phyloP scores from a whole-genome alignment of 2,888 invertebrate species.

The Leptarthrus brevirostris region DNA sequence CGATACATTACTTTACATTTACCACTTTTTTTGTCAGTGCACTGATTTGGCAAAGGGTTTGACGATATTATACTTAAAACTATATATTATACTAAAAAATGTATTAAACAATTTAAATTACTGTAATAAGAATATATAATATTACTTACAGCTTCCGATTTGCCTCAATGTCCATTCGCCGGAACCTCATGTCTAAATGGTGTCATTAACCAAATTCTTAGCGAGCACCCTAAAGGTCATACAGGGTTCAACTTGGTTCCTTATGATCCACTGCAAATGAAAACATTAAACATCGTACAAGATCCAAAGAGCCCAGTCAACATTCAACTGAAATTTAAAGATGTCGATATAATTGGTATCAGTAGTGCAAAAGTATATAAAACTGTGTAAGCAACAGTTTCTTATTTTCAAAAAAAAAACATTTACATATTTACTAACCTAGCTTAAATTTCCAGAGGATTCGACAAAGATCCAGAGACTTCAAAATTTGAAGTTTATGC shows the following conservation, averaged over 20 bases:
- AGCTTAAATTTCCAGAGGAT: conserved; percentile 57
- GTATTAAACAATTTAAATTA: too few relatives aligned
- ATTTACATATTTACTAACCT: background rate
- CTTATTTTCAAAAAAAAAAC: background rate
- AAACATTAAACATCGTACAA: conserved; percentile 58
- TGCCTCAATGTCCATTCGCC: conserved; percentile 51
- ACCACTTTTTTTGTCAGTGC: background rate
- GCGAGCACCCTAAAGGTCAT: conserved; percentile 56
- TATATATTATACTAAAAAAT: too few relatives aligned
- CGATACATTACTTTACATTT: too few relatives aligned
- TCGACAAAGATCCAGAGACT: conserved; percentile 54
- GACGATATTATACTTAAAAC: too few relatives aligned
- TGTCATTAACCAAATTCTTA: conserved; percentile 46
- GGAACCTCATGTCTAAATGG: conserved; percentile 52
- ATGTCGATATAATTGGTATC: conserved; percentile 61
- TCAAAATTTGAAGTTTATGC: conserved; percentile 57
- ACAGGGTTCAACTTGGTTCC: conserved; percentile 59
- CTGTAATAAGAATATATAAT: too few relatives aligned
- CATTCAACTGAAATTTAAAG: conserved; percentile 61
- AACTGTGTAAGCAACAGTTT: conserved; percentile 57
- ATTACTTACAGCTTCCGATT: conserved; percentile 53
- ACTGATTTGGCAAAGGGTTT: background rate
- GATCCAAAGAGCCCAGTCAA: conserved; percentile 62
- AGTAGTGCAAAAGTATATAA: conserved; percentile 53
- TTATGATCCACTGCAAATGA: conserved; percentile 63